Evolutionary conservation across 2,888 invertebrate species (phyloP).

Genomic region (Callosobruchus maculatus): DNA sequence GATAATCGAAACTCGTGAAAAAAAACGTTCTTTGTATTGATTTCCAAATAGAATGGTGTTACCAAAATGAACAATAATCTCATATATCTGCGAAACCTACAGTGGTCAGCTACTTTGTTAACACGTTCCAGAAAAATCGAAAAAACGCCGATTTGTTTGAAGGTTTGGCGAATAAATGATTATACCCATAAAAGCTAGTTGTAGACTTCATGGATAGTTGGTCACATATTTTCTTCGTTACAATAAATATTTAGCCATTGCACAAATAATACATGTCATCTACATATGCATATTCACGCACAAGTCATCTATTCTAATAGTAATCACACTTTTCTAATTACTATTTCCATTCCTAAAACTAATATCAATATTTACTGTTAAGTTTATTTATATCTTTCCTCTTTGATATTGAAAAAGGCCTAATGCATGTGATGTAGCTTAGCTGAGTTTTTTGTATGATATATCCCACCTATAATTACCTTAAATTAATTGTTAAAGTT

Average conservation of each 20-base stretch:
- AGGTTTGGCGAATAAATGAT: too few relatives aligned
- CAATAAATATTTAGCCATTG: not conserved
- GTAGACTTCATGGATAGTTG: not conserved
- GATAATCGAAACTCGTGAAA: too few relatives aligned
- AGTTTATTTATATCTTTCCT: slow-evolving; percentile 6
- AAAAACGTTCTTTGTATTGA: too few relatives aligned
- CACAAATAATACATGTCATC: not conserved
- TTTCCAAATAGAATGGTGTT: too few relatives aligned
- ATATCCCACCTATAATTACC: not conserved
- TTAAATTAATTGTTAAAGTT: not conserved
- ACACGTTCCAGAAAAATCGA: too few relatives aligned
- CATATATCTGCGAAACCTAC: too few relatives aligned
- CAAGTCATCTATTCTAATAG: not conserved
- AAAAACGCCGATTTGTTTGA: too few relatives aligned
- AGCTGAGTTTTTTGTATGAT: slow-evolving; percentile 18
- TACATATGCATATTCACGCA: not conserved
- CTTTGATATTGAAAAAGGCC: slow-evolving; percentile 23
- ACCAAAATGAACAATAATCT: too few relatives aligned
- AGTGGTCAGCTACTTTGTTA: too few relatives aligned
- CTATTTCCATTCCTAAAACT: not conserved
- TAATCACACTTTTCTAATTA: not conserved
- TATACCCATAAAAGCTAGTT: too few relatives aligned
- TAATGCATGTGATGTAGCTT: slow-evolving; percentile 28
- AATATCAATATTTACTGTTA: not conserved
- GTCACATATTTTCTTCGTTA: not conserved